Percentiles rank a stretch among this genome's conserved stretches.
These are phyloP conservation scores for Armadillidium nasatum DNA, from an alignment of 1,140 invertebrate genomes.

Conservation along the genomic window DNA sequence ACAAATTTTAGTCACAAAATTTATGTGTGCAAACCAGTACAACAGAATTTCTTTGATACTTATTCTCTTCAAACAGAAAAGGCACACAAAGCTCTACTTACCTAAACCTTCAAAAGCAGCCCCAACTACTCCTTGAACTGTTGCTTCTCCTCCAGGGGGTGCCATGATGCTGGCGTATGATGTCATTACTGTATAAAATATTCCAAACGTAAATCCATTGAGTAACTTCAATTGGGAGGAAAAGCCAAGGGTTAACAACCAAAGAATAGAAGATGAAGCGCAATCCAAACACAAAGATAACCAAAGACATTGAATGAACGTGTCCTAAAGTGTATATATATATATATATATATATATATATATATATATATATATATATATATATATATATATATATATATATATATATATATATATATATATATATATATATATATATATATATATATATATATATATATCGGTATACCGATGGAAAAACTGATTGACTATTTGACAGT, in stretches of 20 bases:
- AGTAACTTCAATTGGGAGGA: constrained; percentile 77
- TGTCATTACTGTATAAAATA: constrained; percentile 82
- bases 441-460: too few species aligned
- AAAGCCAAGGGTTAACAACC: constrained; percentile 71
- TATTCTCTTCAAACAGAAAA: too few species aligned
- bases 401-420: too few species aligned
- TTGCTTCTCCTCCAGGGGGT: constrained; percentile 63
- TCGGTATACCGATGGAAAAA: too few species aligned
- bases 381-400: too few species aligned
- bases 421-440: too few species aligned
- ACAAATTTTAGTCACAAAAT: too few species aligned
- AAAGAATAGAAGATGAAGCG: constrained; percentile 79
- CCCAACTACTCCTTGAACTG: constrained; percentile 64
- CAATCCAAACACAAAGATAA: constrained; percentile 67
- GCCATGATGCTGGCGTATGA: constrained; percentile 80
- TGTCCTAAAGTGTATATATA: constrained; percentile 54
- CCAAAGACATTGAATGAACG: constrained; percentile 71
- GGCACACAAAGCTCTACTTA: constrained; percentile 48
- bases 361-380: too few species aligned
- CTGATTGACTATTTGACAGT: too few species aligned
- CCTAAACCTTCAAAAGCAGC: constrained; percentile 80
- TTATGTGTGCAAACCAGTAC: too few species aligned
- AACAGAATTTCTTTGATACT: too few species aligned
- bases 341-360: too few species aligned
- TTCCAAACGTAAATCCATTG: constrained; percentile 80